Evolutionary conservation across 2,888 invertebrate species (phyloP).

Genomic region (Drosophila macrospina): DNA sequence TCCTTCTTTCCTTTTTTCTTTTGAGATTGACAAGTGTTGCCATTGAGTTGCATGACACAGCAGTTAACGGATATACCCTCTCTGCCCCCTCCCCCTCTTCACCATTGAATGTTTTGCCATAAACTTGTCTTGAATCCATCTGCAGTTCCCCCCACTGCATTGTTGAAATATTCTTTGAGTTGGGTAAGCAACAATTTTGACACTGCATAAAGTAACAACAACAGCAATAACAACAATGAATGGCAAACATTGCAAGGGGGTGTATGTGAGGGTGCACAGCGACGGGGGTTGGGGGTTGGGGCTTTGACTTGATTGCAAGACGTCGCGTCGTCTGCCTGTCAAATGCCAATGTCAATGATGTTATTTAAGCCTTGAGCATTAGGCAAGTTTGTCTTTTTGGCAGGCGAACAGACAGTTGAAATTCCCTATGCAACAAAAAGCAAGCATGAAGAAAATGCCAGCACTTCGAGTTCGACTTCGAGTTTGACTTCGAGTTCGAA

Average conservation of each 20-base stretch:
- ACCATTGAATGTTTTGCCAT: slow-evolving; percentile 3
- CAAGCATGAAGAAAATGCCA: slow-evolving; percentile 4
- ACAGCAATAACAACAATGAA: slow-evolving; percentile 41
- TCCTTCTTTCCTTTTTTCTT: no score
- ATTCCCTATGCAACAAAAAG: slow-evolving; percentile 14
- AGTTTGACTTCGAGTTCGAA: background rate
- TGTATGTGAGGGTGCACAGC: background rate
- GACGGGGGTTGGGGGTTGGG: background rate
- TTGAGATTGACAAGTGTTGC: slow-evolving; percentile 27
- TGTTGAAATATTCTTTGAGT: slow-evolving; percentile 36
- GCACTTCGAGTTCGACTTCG: background rate
- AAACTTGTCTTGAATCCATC: slow-evolving; percentile 14
- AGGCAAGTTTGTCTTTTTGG: slow-evolving; percentile 31
- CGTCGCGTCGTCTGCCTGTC: slow-evolving; percentile 63
- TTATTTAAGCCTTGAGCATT: slow-evolving; percentile 49
- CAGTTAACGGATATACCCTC: slow-evolving; percentile 47
- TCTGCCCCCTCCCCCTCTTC: slow-evolving; percentile 26
- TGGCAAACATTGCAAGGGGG: background rate
- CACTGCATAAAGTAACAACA: slow-evolving; percentile 63
- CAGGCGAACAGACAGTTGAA: slow-evolving; percentile 55
- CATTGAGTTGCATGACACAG: slow-evolving; percentile 27
- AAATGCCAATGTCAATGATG: slow-evolving; percentile 71
- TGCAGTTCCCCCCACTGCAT: slow-evolving; percentile 4
- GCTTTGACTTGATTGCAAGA: slow-evolving; percentile 21
- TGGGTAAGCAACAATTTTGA: slow-evolving; percentile 49